Base-by-base conservation (phyloP, 2,888 invertebrate species). In the Nineta flava region DNA sequence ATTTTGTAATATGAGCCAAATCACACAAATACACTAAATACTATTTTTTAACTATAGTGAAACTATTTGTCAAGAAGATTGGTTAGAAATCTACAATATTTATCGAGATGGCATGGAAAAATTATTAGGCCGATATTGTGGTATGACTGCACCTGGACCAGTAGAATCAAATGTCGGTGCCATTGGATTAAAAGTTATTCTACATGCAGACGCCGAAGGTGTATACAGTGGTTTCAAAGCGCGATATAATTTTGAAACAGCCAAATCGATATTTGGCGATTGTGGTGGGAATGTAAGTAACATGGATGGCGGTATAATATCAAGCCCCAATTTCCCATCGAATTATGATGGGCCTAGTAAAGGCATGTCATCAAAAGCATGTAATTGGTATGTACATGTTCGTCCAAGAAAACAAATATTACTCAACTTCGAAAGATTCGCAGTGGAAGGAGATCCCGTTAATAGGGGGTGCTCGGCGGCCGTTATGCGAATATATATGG, bases 161-260 rank as follows among this genome's bases (percentile, higher is more conserved):
- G 83, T 94, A 59, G 88, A 94, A 68, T 93, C 94, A 49, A 87
- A 87, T 59, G 79, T 84, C 54, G 91, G 92, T 17, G 87, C 93
- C 41, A 79, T 83, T 53, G 90, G 90, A 38, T 77, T 97, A 56
- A 85, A 90, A 62, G 79, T 96, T 52, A 77, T 92, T 50, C 77
- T 97, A 59, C 87, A 88, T 63, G 88, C 96, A 32, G 87, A 96
- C 65, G 75, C 77, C 26, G 83, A 85, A 56, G 83, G 82, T 51
- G 92, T 94, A 46, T 88, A 85, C 56, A 93, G 92, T 59, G 97
- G 97, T 21, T 99, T 99, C 69, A 93, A 92, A 65, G 97, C 95
- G 12, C 77, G 87, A 59, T 99, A 95, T 67, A 83, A 88, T 59
- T 97, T 96, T 66, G 87, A 94, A 71, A 73, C 72, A 41, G 86